These are phyloP conservation scores for Cairina moschata DNA, from an alignment of 2,113 vertebrate species.

Conservation along the genomic window DNA sequence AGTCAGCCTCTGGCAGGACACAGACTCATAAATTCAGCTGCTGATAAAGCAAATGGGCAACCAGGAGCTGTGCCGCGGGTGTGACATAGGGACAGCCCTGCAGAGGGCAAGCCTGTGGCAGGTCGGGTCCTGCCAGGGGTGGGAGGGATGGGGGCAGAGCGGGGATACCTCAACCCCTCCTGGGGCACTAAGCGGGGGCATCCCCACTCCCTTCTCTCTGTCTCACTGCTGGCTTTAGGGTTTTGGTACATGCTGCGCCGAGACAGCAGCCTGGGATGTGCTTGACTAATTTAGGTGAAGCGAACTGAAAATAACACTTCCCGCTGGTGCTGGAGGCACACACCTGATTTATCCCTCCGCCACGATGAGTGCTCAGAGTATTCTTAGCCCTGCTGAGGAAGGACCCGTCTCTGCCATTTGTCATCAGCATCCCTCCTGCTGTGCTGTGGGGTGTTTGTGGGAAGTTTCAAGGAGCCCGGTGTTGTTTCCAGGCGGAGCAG, in stretches of 20 bases:
- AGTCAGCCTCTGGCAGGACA: not conserved
- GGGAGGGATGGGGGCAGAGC: accelerated
- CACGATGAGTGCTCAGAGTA: accelerated
- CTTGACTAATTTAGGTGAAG: slow-evolving; percentile 1
- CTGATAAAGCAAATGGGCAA: not conserved
- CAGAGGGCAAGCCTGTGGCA: not conserved
- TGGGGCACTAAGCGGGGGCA: not conserved
- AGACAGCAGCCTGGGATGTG: not conserved
- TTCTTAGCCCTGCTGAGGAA: slow-evolving; percentile 13
- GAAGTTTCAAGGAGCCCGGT: slow-evolving; percentile 14
- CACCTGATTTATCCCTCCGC: not conserved
- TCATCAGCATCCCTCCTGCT: not conserved
- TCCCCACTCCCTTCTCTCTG: not conserved
- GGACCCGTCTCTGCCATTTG: not conserved
- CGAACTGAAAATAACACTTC: not conserved
- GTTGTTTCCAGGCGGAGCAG: not conserved
- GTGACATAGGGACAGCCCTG: not conserved
- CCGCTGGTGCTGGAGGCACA: not conserved
- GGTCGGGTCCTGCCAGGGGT: accelerated
- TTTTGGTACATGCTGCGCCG: not conserved
- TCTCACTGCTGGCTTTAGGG: not conserved
- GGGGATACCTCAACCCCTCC: not conserved
- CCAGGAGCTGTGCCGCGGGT: not conserved
- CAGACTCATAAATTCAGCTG: not conserved
- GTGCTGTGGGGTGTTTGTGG: not conserved